Evolutionary conservation across 2,888 invertebrate genomes (phyloP).

Genomic region (Anticlea derivata): DNA sequence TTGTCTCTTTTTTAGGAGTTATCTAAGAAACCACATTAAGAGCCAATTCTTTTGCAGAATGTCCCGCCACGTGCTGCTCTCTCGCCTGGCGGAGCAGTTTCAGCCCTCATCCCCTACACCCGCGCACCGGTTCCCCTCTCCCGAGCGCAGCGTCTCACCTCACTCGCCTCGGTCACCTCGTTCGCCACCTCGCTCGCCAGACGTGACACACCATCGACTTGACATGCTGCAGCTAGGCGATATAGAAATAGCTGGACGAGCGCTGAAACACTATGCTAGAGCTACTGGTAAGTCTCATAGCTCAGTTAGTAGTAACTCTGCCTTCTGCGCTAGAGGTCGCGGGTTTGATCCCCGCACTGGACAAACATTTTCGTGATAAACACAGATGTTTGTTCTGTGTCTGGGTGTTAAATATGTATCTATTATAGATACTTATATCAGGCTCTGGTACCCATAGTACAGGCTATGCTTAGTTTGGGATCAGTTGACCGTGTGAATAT

Average conservation of each 20-base stretch:
- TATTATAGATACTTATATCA: too few species aligned
- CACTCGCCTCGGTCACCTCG: conserved; percentile 59
- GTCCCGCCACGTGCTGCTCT: conserved; percentile 76
- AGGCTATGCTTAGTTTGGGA: too few species aligned
- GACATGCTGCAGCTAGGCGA: conserved; percentile 72
- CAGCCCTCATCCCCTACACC: conserved; percentile 66
- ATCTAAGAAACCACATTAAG: not conserved
- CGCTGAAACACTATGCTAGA: conserved; percentile 77
- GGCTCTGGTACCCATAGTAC: too few species aligned
- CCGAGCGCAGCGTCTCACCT: conserved; percentile 70
- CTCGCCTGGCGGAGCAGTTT: conserved; percentile 77
- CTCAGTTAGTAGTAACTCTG: too few species aligned
- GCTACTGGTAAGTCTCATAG: conserved; percentile 64
- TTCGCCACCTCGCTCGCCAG: conserved; percentile 67
- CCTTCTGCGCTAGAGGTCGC: too few species aligned
- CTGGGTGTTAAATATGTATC: too few species aligned
- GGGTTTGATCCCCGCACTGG: too few species aligned
- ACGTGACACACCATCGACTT: conserved; percentile 60
- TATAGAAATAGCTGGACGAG: conserved; percentile 75
- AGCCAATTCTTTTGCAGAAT: conserved; percentile 50
- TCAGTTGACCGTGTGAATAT: too few species aligned
- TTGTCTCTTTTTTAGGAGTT: too few species aligned
- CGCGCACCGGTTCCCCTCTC: conserved; percentile 68
- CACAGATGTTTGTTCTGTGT: too few species aligned
- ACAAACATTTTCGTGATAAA: too few species aligned